Percentiles rank a stretch among this genome's conserved stretches.
Conservation (phyloP, 2,797 vertebrate species). For the Glyptemys insculpta region DNA sequence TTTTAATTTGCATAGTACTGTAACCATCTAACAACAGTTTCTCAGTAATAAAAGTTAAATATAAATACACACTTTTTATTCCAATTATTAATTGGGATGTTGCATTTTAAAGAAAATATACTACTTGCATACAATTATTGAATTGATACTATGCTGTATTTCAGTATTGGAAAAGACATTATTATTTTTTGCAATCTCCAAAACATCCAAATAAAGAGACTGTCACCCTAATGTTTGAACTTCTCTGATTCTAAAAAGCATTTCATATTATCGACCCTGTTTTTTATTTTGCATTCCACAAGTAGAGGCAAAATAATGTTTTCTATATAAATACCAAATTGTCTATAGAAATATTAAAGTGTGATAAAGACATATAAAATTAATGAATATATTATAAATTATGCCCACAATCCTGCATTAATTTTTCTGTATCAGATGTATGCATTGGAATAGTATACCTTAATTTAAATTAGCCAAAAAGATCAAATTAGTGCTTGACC, state of each 20-base stretch:
- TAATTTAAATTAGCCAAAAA: constrained; percentile 52
- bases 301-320: constrained; percentile 41
- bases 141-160: neutral
- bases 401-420: constrained; percentile 30
- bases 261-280: neutral
- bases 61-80: neutral
- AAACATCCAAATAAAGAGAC: neutral
- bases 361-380: constrained; percentile 41
- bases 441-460: constrained; percentile 13
- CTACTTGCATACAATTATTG: neutral
- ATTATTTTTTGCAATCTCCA: neutral
- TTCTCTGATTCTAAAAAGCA: neutral
- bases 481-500: neutral
- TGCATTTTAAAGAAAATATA: neutral
- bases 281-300: constrained; percentile 9
- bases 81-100: neutral
- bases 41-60: neutral
- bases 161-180: neutral
- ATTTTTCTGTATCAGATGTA: constrained; percentile 32
- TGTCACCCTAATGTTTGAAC: neutral
- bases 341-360: constrained; percentile 12
- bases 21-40: neutral
- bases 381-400: constrained; percentile 38
- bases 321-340: constrained; percentile 1
- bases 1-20: neutral